Percentiles rank a stretch among this genome's conserved stretches.
Evolutionary conservation across 2,888 invertebrate species (phyloP).

Genomic region (Strigamia crassipes): DNA sequence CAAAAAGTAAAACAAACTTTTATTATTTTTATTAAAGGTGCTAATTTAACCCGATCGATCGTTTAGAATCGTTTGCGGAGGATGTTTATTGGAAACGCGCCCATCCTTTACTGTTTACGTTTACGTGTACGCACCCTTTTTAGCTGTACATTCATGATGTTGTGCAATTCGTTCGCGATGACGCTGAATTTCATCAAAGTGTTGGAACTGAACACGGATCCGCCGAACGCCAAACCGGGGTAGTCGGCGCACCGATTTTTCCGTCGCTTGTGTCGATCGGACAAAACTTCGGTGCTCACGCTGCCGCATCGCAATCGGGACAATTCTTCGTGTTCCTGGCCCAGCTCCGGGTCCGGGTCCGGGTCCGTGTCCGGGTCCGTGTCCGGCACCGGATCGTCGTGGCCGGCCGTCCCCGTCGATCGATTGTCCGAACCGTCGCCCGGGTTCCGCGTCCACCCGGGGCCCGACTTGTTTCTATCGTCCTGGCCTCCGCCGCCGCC

Average conservation of each 20-base stretch:
- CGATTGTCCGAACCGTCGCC: background rate
- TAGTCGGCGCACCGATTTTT: slow-evolving; percentile 82
- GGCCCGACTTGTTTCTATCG: background rate
- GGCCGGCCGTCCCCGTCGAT: slow-evolving; percentile 64
- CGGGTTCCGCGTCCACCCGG: background rate
- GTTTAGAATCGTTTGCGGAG: background rate
- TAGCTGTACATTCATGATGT: slow-evolving; percentile 93
- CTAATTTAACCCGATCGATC: background rate
- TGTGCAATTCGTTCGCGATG: slow-evolving; percentile 95
- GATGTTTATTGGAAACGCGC: background rate
- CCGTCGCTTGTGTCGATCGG: slow-evolving; percentile 69
- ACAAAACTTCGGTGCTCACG: slow-evolving; percentile 84
- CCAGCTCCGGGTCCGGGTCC: too few species aligned
- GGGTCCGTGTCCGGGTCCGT: too few species aligned
- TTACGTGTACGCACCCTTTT: slow-evolving; percentile 97
- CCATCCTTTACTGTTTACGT: too few species aligned
- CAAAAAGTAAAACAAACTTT: too few species aligned
- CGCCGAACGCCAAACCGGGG: slow-evolving; percentile 87
- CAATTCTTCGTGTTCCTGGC: slow-evolving; percentile 61
- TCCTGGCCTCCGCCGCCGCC: background rate
- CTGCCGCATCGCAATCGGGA: slow-evolving; percentile 85
- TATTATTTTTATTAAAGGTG: too few species aligned
- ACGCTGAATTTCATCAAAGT: slow-evolving; percentile 98
- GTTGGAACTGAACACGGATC: slow-evolving; percentile 91
- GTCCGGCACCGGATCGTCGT: too few species aligned